These are phyloP conservation scores for Mormyrus lacerda DNA, from an alignment of 2,113 vertebrate genomes.

Conservation along the genomic window DNA sequence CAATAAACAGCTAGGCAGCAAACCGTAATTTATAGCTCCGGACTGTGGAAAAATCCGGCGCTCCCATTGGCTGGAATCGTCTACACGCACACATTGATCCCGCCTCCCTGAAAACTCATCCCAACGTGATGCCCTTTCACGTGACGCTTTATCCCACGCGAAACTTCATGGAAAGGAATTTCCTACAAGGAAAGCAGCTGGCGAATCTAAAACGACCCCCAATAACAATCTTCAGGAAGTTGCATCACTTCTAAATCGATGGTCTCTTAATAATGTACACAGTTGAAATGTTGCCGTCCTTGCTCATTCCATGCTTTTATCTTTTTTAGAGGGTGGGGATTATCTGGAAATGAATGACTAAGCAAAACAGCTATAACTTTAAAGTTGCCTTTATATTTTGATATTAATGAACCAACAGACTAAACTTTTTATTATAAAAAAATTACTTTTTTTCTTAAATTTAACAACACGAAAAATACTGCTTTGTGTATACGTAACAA, in stretches of 20 bases:
- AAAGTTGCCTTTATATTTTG: neutral
- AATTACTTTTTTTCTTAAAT: neutral
- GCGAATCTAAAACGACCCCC: neutral
- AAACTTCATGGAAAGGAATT: neutral
- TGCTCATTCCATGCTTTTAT: neutral
- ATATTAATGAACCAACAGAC: neutral
- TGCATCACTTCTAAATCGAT: neutral
- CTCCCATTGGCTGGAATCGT: neutral
- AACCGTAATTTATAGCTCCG: neutral
- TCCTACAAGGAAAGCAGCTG: neutral
- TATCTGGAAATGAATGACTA: slow-evolving; percentile 2
- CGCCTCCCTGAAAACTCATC: neutral
- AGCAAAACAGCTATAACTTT: neutral
- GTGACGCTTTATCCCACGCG: neutral
- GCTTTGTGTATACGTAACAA: neutral
- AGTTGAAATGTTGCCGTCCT: neutral
- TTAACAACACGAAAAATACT: neutral
- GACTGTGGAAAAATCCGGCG: neutral
- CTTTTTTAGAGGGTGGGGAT: neutral
- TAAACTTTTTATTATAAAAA: neutral
- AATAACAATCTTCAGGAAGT: neutral
- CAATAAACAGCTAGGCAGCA: neutral
- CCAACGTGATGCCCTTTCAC: neutral
- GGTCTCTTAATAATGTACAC: neutral
- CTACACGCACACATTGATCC: neutral